Evolutionary conservation across 2,113 vertebrate genomes (phyloP), one percentile per base, ranked within the genome.

Genomic region (Oenanthe melanoleuca): DNA sequence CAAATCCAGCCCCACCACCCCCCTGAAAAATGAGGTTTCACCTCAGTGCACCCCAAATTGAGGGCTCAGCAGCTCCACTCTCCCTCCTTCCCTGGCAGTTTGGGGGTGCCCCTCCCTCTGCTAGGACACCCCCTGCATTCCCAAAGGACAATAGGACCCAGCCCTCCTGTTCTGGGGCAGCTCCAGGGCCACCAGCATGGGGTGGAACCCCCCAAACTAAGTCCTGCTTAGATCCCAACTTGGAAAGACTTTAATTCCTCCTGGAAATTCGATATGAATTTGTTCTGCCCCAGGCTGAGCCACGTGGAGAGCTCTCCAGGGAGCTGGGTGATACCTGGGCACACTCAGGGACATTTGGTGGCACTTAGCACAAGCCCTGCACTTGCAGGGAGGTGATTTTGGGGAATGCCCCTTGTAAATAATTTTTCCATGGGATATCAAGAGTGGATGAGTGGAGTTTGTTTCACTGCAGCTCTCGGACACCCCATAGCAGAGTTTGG

Each of bases 261-360:
- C 1, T 3, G 15, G 22, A 50, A 52, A 44, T 25, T 45, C 6
- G 0, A 3, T 6, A 3, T 60, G 2, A 1, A 42, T 5, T 18
- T 8, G 19, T 21, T 29, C 19, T 33, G 16, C 16, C 53, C 8
- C 11, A 5, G 42, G 23, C 19, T 34, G 69, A 44, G 40, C 23
- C 82, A 5, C 5, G 1, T 2, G 3, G 31, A 59, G 67, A 12
- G 29, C 13, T 45, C 59, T 25, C 47, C 7, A 4, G 11, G 49
- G 50, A 69, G 25, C 31, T 3, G 23, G 4, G 37, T 2, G 31
- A 8, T 0, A 10, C 9, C 0, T 2, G 24, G 42, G 19, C 14
- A 11, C 4, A 1, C 26, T 16, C 4, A 3, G n/a, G 74, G 63
- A 80, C 21, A 0, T 10, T 16, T 10, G 38, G n/a, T 5, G 50